Conservation (phyloP, 2,113 vertebrate genomes). For the Silurus asotus region DNA sequence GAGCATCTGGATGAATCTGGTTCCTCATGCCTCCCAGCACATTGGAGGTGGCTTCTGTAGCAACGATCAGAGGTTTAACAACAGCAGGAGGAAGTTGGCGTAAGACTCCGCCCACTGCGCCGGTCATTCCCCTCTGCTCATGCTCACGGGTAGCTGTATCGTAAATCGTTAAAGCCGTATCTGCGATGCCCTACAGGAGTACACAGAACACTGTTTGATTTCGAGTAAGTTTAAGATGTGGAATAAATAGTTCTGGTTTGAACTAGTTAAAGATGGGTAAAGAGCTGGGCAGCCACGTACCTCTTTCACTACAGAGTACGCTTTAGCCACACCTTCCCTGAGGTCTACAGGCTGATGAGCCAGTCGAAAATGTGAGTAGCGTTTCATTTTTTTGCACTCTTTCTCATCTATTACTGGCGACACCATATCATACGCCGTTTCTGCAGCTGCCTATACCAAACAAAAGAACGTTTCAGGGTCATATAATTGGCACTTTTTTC, state of each 20-base stretch:
- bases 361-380: conserved; percentile 84
- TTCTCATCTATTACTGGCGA: conserved; percentile 87
- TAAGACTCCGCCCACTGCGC: conserved; percentile 93
- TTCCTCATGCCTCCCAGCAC: conserved; percentile 97
- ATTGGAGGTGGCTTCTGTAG: conserved; percentile 95
- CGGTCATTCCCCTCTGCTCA: conserved; percentile 93
- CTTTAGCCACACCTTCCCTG: conserved; percentile 95
- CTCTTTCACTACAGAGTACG: conserved; percentile 96
- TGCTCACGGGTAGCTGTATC: conserved; percentile 95
- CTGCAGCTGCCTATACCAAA: conserved; percentile 84
- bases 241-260: neutral
- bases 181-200: conserved; percentile 85
- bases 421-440: conserved; percentile 98
- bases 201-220: neutral
- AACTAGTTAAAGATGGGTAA: neutral
- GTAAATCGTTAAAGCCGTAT: conserved; percentile 95
- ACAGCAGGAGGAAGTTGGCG: conserved; percentile 93
- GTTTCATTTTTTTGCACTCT: conserved; percentile 82
- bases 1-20: conserved; percentile 93
- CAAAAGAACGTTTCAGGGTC: neutral
- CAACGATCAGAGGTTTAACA: conserved; percentile 93
- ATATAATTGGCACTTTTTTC: neutral
- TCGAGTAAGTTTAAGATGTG: neutral
- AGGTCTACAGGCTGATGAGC: conserved; percentile 94
- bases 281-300: conserved; percentile 62